Evolutionary conservation across 1,140 invertebrate genomes (phyloP).

Genomic region (Vollenhovia emeryi): DNA sequence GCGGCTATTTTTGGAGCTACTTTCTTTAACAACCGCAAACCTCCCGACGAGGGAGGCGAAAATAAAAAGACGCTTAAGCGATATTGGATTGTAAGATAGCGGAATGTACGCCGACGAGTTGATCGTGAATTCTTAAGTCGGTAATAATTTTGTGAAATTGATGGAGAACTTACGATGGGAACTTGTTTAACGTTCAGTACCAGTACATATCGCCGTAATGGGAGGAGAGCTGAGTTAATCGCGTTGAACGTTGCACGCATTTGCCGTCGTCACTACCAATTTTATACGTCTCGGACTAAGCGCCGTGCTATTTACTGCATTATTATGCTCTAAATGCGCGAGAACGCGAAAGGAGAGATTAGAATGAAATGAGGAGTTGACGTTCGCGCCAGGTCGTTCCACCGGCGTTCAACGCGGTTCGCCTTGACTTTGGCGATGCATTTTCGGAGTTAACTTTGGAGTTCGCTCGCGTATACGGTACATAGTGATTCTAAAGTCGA

Average conservation of each 20-base stretch:
- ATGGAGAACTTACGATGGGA: background rate
- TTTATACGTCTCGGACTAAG: background rate
- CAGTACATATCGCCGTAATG: background rate
- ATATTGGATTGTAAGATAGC: constrained; percentile 40
- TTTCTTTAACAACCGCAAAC: constrained; percentile 36
- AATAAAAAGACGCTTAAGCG: constrained; percentile 11
- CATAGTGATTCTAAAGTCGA: constrained; percentile 7
- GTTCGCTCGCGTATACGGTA: background rate
- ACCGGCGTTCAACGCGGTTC: constrained; percentile 4
- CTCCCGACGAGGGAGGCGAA: background rate
- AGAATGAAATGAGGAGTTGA: constrained; percentile 19
- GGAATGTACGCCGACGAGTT: constrained; percentile 1
- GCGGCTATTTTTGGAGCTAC: constrained; percentile 50
- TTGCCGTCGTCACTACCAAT: background rate
- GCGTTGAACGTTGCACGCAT: background rate
- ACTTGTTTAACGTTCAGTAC: background rate
- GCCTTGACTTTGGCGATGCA: background rate
- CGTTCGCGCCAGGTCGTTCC: background rate
- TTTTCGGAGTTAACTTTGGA: constrained; percentile 9
- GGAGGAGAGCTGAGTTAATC: background rate
- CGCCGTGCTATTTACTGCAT: constrained; percentile 19
- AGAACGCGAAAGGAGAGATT: background rate
- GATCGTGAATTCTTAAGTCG: constrained; percentile 10
- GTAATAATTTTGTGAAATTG: constrained; percentile 5
- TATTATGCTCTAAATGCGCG: constrained; percentile 25